These are phyloP conservation scores for Pachyrhynchus sulphureomaculatus DNA, from an alignment of 1,140 invertebrate species.

Conservation along the genomic window DNA sequence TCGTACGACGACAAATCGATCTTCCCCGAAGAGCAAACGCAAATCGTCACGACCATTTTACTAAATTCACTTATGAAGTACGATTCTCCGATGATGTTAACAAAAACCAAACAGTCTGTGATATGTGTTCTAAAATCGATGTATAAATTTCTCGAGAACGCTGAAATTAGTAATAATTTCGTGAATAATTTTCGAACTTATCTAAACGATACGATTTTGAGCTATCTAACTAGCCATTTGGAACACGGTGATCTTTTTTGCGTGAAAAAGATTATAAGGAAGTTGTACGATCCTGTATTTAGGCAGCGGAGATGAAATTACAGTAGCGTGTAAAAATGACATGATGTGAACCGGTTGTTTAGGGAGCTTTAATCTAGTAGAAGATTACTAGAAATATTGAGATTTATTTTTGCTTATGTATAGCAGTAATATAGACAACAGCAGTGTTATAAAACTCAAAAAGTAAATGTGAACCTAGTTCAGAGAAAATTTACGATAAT, in stretches of 20 bases:
- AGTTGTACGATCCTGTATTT: constrained; percentile 35
- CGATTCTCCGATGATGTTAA: constrained; percentile 35
- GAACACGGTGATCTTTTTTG: constrained; percentile 32
- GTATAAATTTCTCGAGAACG: constrained; percentile 36
- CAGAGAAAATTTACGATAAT: too few relatives aligned
- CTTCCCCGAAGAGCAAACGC: constrained; percentile 43
- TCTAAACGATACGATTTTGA: constrained; percentile 35
- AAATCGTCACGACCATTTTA: constrained; percentile 38
- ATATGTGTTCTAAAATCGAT: constrained; percentile 40
- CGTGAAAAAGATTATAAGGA: constrained; percentile 34
- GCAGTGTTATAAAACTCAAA: too few relatives aligned
- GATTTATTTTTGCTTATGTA: too few relatives aligned
- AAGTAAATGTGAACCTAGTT: too few relatives aligned
- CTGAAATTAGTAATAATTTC: constrained; percentile 35
- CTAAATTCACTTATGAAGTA: constrained; percentile 36
- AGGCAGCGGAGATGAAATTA: constrained; percentile 20
- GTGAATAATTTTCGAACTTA: constrained; percentile 31
- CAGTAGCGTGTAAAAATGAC: constrained; percentile 11
- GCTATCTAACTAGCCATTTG: constrained; percentile 32
- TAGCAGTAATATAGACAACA: too few relatives aligned
- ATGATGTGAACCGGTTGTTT: neutral
- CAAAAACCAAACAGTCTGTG: constrained; percentile 38
- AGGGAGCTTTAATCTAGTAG: too few relatives aligned
- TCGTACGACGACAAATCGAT: constrained; percentile 44
- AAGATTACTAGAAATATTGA: too few relatives aligned